These are phyloP conservation scores for Amblyjoppa proteus DNA, from an alignment of 2,888 invertebrate species.

Conservation along the genomic window DNA sequence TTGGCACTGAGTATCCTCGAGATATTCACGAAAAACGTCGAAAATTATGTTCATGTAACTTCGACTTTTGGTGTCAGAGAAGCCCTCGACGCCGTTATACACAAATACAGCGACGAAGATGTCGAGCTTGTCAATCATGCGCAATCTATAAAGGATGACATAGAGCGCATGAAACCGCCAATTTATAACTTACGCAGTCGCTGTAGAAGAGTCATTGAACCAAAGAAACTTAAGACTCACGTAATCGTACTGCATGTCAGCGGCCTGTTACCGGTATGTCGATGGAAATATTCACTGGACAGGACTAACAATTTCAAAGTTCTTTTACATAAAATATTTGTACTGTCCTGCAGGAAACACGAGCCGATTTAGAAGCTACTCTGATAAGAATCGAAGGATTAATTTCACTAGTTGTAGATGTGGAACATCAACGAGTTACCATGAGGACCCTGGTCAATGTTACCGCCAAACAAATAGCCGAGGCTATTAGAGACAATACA, in stretches of 20 bases:
- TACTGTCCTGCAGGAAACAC: constrained; percentile 79
- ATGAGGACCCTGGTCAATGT: constrained; percentile 84
- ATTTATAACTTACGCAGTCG: constrained; percentile 83
- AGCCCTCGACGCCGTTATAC: constrained; percentile 81
- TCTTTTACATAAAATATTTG: constrained; percentile 15
- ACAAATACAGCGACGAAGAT: constrained; percentile 80
- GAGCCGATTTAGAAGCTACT: constrained; percentile 82
- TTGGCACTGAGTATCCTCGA: constrained; percentile 82
- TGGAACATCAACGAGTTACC: constrained; percentile 84
- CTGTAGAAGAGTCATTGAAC: constrained; percentile 83
- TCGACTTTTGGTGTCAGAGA: constrained; percentile 83
- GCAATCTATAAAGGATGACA: constrained; percentile 81
- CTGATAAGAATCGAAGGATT: constrained; percentile 84
- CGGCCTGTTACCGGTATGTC: constrained; percentile 80
- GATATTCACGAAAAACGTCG: constrained; percentile 82
- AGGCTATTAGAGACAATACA: constrained; percentile 82
- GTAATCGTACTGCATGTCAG: constrained; percentile 82
- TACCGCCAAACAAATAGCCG: constrained; percentile 83
- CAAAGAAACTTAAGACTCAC: constrained; percentile 83
- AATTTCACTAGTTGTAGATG: constrained; percentile 84
- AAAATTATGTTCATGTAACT: constrained; percentile 83
- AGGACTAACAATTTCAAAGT: neutral
- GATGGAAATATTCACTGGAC: constrained; percentile 44
- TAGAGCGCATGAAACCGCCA: constrained; percentile 84
- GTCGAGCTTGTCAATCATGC: constrained; percentile 81